Percentiles rank a stretch among this genome's conserved stretches.
phyloP scores from a whole-genome alignment of 2,113 vertebrate genomes.

The Corythornis vintsioides region DNA sequence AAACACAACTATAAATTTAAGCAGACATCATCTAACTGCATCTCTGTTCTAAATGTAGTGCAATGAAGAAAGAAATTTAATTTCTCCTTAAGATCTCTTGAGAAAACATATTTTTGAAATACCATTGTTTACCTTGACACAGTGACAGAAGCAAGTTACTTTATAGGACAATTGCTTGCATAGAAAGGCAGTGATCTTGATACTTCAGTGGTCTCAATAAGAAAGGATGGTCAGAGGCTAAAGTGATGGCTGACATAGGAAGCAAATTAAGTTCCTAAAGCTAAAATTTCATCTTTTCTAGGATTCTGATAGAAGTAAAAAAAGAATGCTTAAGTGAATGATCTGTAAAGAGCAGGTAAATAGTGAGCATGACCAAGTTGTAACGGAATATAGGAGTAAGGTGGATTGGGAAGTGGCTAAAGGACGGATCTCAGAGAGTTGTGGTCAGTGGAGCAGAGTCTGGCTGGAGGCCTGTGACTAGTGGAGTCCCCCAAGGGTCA shows the following conservation, averaged over 20 bases:
- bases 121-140: constrained; percentile 20
- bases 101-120: constrained; percentile 50
- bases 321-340: background rate
- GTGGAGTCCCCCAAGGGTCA: too few species aligned
- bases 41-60: constrained; percentile 24
- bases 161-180: constrained; percentile 5
- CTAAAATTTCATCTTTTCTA: background rate
- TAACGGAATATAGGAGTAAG: background rate
- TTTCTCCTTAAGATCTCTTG: constrained; percentile 63
- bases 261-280: background rate
- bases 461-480: too few species aligned
- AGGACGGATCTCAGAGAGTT: too few species aligned
- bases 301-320: background rate
- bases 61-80: constrained; percentile 55
- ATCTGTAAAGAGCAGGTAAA: background rate
- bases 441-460: too few species aligned
- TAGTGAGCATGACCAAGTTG: background rate
- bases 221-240: background rate
- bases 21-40: constrained; percentile 30
- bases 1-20: constrained; percentile 47
- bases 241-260: background rate
- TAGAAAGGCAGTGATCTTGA: constrained; percentile 13
- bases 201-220: background rate
- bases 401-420: too few species aligned
- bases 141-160: constrained; percentile 19